These are phyloP conservation scores for Crocuta crocuta DNA, from an alignment of 2,113 vertebrate species.

Conservation along the genomic window DNA sequence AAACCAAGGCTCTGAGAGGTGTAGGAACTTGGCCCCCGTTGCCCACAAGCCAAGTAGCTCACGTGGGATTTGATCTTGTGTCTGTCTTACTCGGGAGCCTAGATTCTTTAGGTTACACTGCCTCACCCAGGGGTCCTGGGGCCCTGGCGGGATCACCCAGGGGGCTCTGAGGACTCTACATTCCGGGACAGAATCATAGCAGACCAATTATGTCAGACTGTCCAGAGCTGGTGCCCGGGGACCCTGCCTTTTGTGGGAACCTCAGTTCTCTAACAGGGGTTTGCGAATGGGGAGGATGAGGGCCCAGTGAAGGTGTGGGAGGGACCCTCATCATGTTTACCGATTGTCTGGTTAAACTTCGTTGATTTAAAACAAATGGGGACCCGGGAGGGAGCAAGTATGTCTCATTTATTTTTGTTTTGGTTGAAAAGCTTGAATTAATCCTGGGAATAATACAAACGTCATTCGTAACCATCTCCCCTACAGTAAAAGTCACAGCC, in stretches of 20 bases:
- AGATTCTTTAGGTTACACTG: fast-evolving
- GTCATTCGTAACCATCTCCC: neutral
- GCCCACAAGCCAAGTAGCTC: neutral
- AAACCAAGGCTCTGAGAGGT: neutral
- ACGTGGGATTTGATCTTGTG: neutral
- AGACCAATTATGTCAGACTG: neutral
- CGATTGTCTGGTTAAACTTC: neutral
- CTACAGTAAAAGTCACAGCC: too few species aligned
- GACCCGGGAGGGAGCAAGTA: too few species aligned
- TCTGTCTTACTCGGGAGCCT: neutral
- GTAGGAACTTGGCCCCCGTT: fast-evolving
- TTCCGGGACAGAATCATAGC: neutral
- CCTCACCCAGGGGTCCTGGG: neutral
- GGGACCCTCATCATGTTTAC: neutral
- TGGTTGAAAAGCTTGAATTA: neutral
- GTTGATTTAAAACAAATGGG: neutral
- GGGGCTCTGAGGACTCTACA: neutral
- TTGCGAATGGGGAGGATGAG: neutral
- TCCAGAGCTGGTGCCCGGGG: neutral
- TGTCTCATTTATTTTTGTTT: neutral
- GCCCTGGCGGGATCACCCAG: neutral
- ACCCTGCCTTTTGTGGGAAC: neutral
- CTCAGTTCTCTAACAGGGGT: neutral
- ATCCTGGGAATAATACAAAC: neutral
- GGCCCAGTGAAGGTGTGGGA: neutral